These are phyloP conservation scores for Pseudomyrmex dendroicus DNA, from an alignment of 1,140 invertebrate genomes.

Conservation along the genomic window DNA sequence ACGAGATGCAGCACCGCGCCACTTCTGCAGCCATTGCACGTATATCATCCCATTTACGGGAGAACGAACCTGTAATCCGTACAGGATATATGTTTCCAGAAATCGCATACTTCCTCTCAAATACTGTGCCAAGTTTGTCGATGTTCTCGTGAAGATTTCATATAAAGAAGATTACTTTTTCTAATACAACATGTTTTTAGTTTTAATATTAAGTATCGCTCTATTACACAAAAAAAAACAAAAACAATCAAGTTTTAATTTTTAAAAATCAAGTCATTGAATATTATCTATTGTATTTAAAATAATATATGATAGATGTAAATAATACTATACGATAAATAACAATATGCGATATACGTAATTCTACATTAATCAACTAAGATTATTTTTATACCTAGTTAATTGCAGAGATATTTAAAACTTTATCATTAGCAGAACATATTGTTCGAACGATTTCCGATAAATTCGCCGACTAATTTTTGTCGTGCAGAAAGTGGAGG, in stretches of 20 bases:
- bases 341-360: too few relatives aligned
- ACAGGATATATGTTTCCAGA: neutral
- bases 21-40: neutral
- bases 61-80: conserved; percentile 1
- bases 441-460: neutral
- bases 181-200: neutral
- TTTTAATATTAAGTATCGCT: neutral
- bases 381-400: conserved; percentile 25
- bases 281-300: too few relatives aligned
- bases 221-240: neutral
- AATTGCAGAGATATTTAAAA: conserved; percentile 8
- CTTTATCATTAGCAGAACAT: neutral
- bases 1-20: conserved; percentile 20
- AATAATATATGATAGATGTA: too few relatives aligned
- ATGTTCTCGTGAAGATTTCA: neutral
- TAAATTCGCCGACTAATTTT: conserved; percentile 1
- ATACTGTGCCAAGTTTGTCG: neutral
- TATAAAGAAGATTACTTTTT: neutral
- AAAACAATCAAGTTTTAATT: neutral
- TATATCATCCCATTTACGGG: conserved; percentile 8
- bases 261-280: neutral
- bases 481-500: neutral
- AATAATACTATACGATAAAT: too few relatives aligned
- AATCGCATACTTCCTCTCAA: neutral
- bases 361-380: too few relatives aligned